phyloP scores from a whole-genome alignment of 2,797 vertebrate genomes.

The Momotus momota region DNA sequence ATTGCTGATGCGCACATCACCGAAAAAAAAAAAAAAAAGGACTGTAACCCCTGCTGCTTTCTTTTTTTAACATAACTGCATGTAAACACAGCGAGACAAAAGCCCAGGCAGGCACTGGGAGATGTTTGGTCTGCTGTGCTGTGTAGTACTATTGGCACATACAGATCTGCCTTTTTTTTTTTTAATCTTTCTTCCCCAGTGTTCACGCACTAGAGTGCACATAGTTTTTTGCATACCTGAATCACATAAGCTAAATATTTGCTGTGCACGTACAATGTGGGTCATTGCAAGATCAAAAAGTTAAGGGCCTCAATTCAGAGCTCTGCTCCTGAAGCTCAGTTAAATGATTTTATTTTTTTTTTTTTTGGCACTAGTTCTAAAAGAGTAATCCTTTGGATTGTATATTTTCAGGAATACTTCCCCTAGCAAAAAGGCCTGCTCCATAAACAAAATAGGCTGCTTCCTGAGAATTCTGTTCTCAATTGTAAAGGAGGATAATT shows the following conservation, averaged over 20 bases:
- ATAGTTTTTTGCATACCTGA: not conserved
- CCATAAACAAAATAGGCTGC: not conserved
- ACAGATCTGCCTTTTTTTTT: not conserved
- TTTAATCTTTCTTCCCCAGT: not conserved
- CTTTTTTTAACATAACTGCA: not conserved
- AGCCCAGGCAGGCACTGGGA: not conserved
- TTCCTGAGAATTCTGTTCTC: not conserved
- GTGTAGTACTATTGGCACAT: not conserved
- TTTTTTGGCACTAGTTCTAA: not conserved
- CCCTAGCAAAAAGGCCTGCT: not conserved
- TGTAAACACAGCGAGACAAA: not conserved
- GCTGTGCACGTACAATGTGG: not conserved
- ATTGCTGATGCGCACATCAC: not conserved
- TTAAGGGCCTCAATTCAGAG: not conserved
- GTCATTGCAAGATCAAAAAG: not conserved
- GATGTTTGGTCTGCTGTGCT: not conserved
- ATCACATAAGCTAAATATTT: not conserved
- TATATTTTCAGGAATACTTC: not conserved
- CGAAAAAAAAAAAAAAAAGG: not conserved
- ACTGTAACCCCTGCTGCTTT: not conserved
- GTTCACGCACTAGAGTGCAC: not conserved
- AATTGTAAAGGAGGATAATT: not conserved
- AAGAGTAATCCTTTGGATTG: not conserved
- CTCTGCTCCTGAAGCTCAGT: not conserved
- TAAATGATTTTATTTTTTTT: not conserved